Conservation (phyloP, 1,140 invertebrate genomes). For the Ips nitidus region DNA sequence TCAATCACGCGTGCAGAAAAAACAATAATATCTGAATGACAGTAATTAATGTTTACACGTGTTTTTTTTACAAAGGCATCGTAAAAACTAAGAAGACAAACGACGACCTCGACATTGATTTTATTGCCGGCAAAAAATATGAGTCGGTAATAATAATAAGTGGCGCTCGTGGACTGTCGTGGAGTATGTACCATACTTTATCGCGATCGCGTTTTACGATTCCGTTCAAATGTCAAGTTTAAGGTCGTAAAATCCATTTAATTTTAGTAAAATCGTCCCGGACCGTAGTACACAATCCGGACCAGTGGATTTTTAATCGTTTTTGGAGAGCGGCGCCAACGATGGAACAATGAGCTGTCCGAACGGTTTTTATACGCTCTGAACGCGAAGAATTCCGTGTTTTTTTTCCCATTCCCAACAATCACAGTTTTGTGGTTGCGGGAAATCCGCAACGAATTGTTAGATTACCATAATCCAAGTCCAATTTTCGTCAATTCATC, state of each 20-base stretch:
- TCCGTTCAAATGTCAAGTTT: slow-evolving; percentile 18
- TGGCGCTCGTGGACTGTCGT: not conserved
- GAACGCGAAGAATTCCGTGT: too few relatives aligned
- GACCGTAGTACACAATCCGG: not conserved
- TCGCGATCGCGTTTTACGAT: slow-evolving; percentile 9
- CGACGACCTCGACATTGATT: slow-evolving; percentile 3
- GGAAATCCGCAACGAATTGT: too few relatives aligned
- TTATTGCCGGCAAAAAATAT: not conserved
- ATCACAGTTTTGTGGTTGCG: too few relatives aligned
- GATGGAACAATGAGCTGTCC: not conserved
- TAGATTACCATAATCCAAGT: too few relatives aligned
- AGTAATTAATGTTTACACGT: too few relatives aligned
- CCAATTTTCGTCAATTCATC: too few relatives aligned
- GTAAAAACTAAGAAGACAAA: not conserved
- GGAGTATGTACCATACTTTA: not conserved
- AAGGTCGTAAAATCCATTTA: slow-evolving; percentile 20
- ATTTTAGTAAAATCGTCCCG: not conserved
- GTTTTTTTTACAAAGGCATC: not conserved
- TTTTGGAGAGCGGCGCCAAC: slow-evolving; percentile 5
- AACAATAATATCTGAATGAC: too few relatives aligned
- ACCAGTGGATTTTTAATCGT: slow-evolving; percentile 11
- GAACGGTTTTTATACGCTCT: not conserved
- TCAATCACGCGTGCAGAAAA: too few relatives aligned
- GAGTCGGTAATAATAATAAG: slow-evolving; percentile 1
- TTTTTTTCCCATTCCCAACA: too few relatives aligned